A percentile compares a stretch with the other conserved stretches of the same genome.
Evolutionary conservation across 2,797 vertebrate species (phyloP).

Genomic region (Nannoperca australis): DNA sequence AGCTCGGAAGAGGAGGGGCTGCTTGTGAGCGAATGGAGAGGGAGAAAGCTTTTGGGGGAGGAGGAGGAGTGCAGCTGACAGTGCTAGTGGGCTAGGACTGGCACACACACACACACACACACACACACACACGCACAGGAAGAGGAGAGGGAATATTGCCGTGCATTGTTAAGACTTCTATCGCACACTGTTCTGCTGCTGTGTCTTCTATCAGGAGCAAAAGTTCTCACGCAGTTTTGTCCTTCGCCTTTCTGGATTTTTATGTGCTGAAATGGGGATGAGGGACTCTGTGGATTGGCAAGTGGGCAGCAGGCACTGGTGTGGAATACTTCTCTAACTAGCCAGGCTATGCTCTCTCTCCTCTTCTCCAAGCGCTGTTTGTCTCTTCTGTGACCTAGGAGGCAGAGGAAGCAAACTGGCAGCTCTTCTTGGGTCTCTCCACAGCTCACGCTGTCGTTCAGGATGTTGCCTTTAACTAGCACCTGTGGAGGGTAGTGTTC

Average conservation of each 20-base stretch:
- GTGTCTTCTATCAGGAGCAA: conserved; percentile 55
- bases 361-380: conserved; percentile 37
- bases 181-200: conserved; percentile 49
- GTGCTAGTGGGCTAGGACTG: conserved; percentile 78
- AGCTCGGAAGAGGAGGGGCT: conserved; percentile 79
- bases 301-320: conserved; percentile 50
- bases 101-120: conserved; percentile 62
- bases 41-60: conserved; percentile 64
- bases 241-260: conserved; percentile 60
- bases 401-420: conserved; percentile 37
- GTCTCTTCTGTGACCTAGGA: conserved; percentile 46
- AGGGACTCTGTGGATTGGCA: conserved; percentile 75
- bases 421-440: conserved; percentile 29
- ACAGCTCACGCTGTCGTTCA: conserved; percentile 32
- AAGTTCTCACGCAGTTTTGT: conserved; percentile 67
- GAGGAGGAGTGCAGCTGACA: conserved; percentile 73
- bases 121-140: conserved; percentile 73
- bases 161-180: conserved; percentile 74
- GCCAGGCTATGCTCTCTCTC: conserved; percentile 45
- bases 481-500: conserved; percentile 69
- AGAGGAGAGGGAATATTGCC: conserved; percentile 79
- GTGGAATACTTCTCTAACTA: conserved; percentile 73
- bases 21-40: conserved; percentile 76
- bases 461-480: conserved; percentile 58
- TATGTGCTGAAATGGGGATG: conserved; percentile 48